phyloP scores from a whole-genome alignment of 2,888 invertebrate genomes.

The Pardosa pseudoannulata region DNA sequence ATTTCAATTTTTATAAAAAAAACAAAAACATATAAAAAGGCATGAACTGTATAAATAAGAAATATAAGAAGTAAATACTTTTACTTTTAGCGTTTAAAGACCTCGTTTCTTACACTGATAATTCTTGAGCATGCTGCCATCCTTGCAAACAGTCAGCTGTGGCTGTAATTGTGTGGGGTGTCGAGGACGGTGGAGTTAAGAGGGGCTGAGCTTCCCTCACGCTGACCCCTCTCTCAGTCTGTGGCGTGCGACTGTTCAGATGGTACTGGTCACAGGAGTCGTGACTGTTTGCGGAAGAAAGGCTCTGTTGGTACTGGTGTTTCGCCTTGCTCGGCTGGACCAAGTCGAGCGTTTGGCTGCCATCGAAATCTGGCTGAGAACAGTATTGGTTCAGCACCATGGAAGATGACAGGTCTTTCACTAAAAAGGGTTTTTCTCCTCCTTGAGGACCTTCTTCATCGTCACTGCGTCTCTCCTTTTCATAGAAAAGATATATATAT shows the following conservation, averaged over 20 bases:
- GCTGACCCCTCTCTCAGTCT: constrained; percentile 37
- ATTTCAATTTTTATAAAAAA: too few species aligned
- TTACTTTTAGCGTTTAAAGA: too few species aligned
- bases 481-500: too few species aligned
- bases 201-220: constrained; percentile 60
- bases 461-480: constrained; percentile 48
- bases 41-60: too few species aligned
- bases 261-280: constrained; percentile 46
- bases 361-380: constrained; percentile 51
- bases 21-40: too few species aligned
- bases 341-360: constrained; percentile 49
- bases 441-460: constrained; percentile 55
- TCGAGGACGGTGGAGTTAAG: constrained; percentile 55
- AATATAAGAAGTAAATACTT: too few species aligned
- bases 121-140: constrained; percentile 62
- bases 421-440: constrained; percentile 53
- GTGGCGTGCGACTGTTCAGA: constrained; percentile 44
- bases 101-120: constrained; percentile 61
- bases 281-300: constrained; percentile 32
- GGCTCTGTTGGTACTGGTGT: constrained; percentile 20
- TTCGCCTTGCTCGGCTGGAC: constrained; percentile 44
- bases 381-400: constrained; percentile 64
- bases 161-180: constrained; percentile 42
- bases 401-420: constrained; percentile 58
- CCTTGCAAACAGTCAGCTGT: constrained; percentile 54